Base-by-base conservation (phyloP, 92 coral and sea anemone species). In the Micromussa lordhowensis region DNA sequence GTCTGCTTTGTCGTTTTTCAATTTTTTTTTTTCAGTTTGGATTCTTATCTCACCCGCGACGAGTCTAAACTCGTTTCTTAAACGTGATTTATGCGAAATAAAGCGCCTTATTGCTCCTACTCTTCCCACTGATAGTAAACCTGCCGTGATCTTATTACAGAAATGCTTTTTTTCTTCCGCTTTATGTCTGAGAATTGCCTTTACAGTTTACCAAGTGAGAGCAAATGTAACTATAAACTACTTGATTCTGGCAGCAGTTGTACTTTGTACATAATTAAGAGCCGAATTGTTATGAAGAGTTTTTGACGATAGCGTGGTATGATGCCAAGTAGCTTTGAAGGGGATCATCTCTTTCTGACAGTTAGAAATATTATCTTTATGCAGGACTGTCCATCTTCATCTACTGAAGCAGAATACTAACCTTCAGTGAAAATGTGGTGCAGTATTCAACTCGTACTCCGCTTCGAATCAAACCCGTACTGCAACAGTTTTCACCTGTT, bases 251-350 rank as follows among this genome's bases (percentile, higher is more conserved):
- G 78, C 68, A 73, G 78, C 53, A 76, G 24, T 53, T 74, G 48
- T 35, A 74, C 54, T 31, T 49, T 15, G 51, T 78, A 57, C 86
- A 55, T 84, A 54, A 36, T 57, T 84, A 34, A 51, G 51, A 36
- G 73, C 18, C 38, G 54, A 57, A 75, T 75, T 84, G 88, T 48
- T 44, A 59, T 34, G 72, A 84, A 75, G 88, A 61, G 88, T 74
- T 83, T 83, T 73, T 83, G 51, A 55, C 79, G 79, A 72, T 83
- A 83, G 78, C 87, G 32, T 36, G 73, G 73, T 77, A 44, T 44
- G 83, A 64, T 63, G 82, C 89, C 89, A 86, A 86, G 89, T 63
- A 85, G 89, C 32, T 77, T 86, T 59, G 81, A 86, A 29, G 77
- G 77, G 89, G 83, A 86, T 77, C 77, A 86, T 77, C 83, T 12